phyloP scores from a whole-genome alignment of 92 coral and sea anemone genomes.

The Ricordea florida region DNA sequence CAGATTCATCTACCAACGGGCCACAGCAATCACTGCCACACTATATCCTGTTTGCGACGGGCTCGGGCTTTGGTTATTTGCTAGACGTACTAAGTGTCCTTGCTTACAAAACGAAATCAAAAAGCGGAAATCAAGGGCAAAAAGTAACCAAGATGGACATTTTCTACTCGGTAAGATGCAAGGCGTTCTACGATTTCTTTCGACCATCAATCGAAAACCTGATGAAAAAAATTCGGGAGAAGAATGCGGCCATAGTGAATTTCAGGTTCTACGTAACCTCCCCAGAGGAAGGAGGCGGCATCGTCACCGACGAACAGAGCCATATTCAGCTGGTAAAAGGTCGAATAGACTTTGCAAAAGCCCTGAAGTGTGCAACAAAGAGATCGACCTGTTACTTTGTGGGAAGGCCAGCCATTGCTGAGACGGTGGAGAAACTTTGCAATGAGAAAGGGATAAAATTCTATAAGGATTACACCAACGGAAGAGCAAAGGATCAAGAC shows the following conservation, averaged over 20 bases:
- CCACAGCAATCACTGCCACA: neutral
- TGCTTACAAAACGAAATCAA: conserved; percentile 25
- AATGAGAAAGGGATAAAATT: conserved; percentile 23
- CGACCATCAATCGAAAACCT: neutral
- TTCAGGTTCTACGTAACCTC: conserved; percentile 44
- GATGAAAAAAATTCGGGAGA: conserved; percentile 19
- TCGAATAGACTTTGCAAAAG: conserved; percentile 38
- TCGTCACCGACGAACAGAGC: neutral
- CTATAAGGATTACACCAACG: conserved; percentile 48
- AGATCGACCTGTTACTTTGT: conserved; percentile 46
- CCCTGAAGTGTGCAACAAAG: conserved; percentile 26
- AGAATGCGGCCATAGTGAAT: conserved; percentile 2
- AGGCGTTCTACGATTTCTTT: conserved; percentile 29
- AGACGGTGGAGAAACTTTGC: conserved; percentile 27
- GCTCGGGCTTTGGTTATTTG: conserved; percentile 60
- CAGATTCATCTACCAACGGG: neutral
- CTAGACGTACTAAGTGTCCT: conserved; percentile 47
- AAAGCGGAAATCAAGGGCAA: neutral
- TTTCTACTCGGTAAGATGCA: conserved; percentile 54
- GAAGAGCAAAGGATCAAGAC: conserved; percentile 29
- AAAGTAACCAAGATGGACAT: conserved; percentile 19
- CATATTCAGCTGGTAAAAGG: conserved; percentile 22
- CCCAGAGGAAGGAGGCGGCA: neutral
- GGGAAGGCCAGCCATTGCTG: conserved; percentile 59
- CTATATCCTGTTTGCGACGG: conserved; percentile 53